Percentiles rank a stretch among this genome's conserved stretches.
These are phyloP conservation scores for Platypus cylindrus DNA, from an alignment of 2,888 invertebrate species.

Conservation along the genomic window DNA sequence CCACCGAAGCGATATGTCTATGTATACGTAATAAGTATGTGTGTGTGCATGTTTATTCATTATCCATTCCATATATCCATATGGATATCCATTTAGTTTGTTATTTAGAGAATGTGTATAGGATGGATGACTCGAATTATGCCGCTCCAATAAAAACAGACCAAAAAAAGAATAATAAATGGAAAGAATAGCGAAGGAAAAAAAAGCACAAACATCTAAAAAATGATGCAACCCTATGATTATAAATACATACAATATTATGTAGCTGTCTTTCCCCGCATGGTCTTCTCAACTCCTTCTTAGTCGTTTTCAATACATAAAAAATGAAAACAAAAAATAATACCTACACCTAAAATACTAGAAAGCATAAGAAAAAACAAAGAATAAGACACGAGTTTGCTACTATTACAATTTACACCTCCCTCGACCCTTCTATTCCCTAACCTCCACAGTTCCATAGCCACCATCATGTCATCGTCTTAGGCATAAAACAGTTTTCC, in stretches of 20 bases:
- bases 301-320: no score
- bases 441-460: constrained; percentile 2
- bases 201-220: constrained; percentile 1
- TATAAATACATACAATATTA: no score
- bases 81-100: constrained; percentile 15
- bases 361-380: no score
- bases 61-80: constrained; percentile 16
- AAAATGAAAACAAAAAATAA: no score
- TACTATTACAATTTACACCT: constrained; percentile 7
- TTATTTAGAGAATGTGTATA: constrained; percentile 10
- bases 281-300: no score
- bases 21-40: no score
- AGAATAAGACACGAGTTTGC: no score
- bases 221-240: no score
- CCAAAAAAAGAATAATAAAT: background rate
- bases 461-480: constrained; percentile 7
- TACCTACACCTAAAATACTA: no score
- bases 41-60: constrained; percentile 15
- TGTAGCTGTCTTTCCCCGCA: no score
- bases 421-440: constrained; percentile 10
- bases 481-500: constrained; percentile 10
- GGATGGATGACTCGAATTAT: background rate
- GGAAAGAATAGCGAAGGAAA: background rate
- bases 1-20: constrained; percentile 3
- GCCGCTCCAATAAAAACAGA: background rate